phyloP scores from a whole-genome alignment of 2,113 vertebrate species.

The Dryoscopus gambensis region DNA sequence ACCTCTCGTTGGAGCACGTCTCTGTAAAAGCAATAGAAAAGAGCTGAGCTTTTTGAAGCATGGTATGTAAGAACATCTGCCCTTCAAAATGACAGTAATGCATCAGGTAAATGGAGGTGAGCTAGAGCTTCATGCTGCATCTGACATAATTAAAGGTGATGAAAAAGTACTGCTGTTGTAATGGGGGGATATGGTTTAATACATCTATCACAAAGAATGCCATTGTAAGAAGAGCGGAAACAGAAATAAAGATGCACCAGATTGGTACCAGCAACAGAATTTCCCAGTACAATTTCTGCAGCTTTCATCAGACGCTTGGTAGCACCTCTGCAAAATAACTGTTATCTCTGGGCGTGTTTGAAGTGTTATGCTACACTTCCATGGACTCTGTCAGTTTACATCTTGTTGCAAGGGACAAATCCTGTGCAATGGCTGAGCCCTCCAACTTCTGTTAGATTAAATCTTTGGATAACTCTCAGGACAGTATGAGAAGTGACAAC shows the following conservation, averaged over 20 bases:
- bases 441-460: neutral
- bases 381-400: neutral
- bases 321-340: neutral
- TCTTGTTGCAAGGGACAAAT: neutral
- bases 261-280: neutral
- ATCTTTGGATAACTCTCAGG: neutral
- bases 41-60: slow-evolving; percentile 21
- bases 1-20: neutral
- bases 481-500: neutral
- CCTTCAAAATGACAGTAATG: slow-evolving; percentile 57
- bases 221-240: neutral
- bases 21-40: slow-evolving; percentile 24
- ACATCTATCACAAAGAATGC: neutral
- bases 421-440: neutral
- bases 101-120: slow-evolving; percentile 57
- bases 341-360: slow-evolving; percentile 25
- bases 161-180: slow-evolving; percentile 19
- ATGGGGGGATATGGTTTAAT: neutral
- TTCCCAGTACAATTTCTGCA: neutral
- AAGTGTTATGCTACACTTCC: neutral
- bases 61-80: slow-evolving; percentile 43
- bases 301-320: slow-evolving; percentile 15
- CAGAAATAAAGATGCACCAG: neutral
- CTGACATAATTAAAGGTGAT: slow-evolving; percentile 51
- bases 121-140: neutral